A percentile compares a stretch with the other conserved stretches of the same genome.
Evolutionary conservation across 1,140 invertebrate species (phyloP).

Genomic region (Globodera rostochiensis): DNA sequence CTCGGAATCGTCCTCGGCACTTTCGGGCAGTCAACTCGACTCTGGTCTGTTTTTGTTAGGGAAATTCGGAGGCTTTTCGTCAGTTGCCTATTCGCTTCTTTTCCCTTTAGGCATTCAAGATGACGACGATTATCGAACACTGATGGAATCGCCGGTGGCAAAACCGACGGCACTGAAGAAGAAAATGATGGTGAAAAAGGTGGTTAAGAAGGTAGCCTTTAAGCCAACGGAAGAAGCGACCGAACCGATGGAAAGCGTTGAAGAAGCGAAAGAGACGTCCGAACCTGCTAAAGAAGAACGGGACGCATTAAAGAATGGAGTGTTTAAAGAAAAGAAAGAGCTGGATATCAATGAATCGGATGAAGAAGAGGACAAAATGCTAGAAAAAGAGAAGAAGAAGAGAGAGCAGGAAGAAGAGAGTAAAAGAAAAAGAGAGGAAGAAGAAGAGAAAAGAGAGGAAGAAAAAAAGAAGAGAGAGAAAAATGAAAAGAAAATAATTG

Average conservation of each 20-base stretch:
- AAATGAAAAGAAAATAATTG: not conserved
- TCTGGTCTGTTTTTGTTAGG: constrained; percentile 8
- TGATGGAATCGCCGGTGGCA: constrained; percentile 14
- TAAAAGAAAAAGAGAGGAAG: not conserved
- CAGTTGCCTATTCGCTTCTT: not conserved
- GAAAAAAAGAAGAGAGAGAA: not conserved
- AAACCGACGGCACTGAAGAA: constrained; percentile 2
- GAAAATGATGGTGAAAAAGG: not conserved
- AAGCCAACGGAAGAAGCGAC: not conserved
- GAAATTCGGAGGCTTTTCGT: not conserved
- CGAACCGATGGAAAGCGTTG: constrained; percentile 3
- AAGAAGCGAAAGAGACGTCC: not conserved
- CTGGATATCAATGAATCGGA: not conserved
- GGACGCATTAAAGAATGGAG: no score
- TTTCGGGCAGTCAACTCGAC: constrained; percentile 20
- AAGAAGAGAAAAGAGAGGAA: no score
- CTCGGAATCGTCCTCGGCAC: constrained; percentile 9
- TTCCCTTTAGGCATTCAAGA: constrained; percentile 21
- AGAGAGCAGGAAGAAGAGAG: not conserved
- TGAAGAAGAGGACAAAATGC: not conserved
- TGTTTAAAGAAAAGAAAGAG: not conserved
- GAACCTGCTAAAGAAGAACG: not conserved
- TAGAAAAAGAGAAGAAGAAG: not conserved
- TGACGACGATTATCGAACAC: constrained; percentile 20
- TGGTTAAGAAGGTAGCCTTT: not conserved